phyloP scores from a whole-genome alignment of 2,113 vertebrate species.

The Callionymus lyra region DNA sequence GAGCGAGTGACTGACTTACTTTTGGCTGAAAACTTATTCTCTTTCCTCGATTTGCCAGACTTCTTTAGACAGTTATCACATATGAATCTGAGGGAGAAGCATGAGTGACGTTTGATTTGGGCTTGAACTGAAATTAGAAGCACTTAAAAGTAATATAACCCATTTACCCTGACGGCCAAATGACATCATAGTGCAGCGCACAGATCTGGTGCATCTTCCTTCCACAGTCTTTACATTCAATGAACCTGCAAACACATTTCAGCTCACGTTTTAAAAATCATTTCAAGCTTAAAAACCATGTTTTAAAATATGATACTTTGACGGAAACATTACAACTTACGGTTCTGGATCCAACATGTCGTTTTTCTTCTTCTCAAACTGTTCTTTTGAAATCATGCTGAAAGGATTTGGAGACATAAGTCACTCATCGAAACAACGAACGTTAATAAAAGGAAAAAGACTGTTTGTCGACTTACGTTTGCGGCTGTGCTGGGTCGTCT shows the following conservation, averaged over 20 bases:
- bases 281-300: neutral
- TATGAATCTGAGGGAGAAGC: constrained; percentile 76
- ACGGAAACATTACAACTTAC: constrained; percentile 70
- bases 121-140: neutral
- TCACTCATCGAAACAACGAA: neutral
- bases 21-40: constrained; percentile 96
- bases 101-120: no score
- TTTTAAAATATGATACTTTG: neutral
- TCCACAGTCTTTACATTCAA: constrained; percentile 98
- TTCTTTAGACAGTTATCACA: constrained; percentile 98
- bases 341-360: constrained; percentile 93
- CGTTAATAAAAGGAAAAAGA: neutral
- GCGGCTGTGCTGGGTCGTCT: constrained; percentile 93
- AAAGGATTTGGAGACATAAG: constrained; percentile 3
- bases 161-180: constrained; percentile 95
- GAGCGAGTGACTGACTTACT: constrained; percentile 66
- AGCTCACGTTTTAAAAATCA: neutral
- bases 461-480: constrained; percentile 80
- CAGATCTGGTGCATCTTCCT: constrained; percentile 99
- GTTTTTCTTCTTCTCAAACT: constrained; percentile 99
- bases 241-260: constrained; percentile 72
- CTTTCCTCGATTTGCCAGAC: constrained; percentile 85
- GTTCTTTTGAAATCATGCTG: constrained; percentile 93
- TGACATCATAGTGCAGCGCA: constrained; percentile 94
- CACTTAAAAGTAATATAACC: neutral